phyloP scores from a whole-genome alignment of 2,113 vertebrate genomes.

The Nycticorax nycticorax region DNA sequence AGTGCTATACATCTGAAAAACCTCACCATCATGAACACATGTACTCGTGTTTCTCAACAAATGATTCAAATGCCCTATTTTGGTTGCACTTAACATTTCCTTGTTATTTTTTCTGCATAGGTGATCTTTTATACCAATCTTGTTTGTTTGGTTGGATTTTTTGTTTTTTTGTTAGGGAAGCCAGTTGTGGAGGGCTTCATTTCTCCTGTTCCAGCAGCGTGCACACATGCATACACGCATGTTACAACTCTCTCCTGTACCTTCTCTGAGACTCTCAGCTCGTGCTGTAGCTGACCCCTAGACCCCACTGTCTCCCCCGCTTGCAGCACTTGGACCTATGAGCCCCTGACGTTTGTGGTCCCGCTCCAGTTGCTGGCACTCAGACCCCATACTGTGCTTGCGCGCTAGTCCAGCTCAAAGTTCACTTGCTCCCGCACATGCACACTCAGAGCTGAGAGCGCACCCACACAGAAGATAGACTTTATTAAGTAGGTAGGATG shows the following conservation, averaged over 20 bases:
- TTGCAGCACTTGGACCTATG: not conserved
- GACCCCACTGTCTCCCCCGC: rapidly evolving
- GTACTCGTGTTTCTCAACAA: not conserved
- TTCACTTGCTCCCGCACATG: not conserved
- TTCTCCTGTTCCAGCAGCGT: not conserved
- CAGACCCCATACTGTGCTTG: not conserved
- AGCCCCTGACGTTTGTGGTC: not conserved
- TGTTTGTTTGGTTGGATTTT: no score
- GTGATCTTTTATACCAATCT: not conserved
- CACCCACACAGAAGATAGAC: not conserved
- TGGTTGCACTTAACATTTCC: not conserved
- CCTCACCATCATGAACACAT: not conserved
- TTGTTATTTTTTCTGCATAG: not conserved
- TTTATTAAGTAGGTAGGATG: not conserved
- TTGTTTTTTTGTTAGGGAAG: not conserved
- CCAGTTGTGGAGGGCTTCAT: not conserved
- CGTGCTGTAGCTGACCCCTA: not conserved
- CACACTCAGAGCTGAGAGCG: rapidly evolving
- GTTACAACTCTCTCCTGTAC: not conserved
- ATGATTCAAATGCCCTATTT: not conserved
- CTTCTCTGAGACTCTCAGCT: not conserved
- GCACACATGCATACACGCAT: rapidly evolving
- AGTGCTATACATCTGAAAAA: not conserved
- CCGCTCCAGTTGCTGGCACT: not conserved
- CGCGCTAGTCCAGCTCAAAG: not conserved